Conservation (phyloP, 2,797 vertebrate species). For the Hydrophis major region DNA sequence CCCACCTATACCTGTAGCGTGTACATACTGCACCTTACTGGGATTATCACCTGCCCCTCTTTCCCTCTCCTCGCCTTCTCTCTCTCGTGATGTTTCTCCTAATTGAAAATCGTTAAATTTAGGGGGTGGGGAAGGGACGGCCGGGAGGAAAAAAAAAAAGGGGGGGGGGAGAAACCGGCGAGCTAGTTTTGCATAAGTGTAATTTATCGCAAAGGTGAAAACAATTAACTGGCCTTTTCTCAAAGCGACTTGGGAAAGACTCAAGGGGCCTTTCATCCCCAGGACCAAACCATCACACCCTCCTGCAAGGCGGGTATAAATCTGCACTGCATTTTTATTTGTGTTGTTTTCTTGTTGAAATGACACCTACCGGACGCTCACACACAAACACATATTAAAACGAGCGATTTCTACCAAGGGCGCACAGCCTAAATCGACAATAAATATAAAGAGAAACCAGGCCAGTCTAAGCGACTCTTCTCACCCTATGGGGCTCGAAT, state of each 20-base stretch:
- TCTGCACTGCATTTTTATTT: not conserved
- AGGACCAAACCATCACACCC: not conserved
- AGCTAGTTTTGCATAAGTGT: constrained; percentile 12
- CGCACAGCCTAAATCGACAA: constrained; percentile 17
- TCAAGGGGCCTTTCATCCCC: not conserved
- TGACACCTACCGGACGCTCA: not conserved
- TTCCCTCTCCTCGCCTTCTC: not conserved
- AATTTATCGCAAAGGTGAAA: constrained; percentile 21
- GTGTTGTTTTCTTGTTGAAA: not conserved
- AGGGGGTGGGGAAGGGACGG: not conserved
- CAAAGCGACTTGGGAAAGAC: not conserved
- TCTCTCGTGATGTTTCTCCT: not conserved
- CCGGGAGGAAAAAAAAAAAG: not conserved
- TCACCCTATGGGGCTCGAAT: not conserved
- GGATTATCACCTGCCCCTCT: not conserved
- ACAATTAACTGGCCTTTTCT: constrained; percentile 3
- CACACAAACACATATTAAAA: too few relatives aligned
- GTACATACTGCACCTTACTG: not conserved
- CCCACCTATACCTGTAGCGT: not conserved
- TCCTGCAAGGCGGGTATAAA: not conserved
- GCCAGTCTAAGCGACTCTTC: not conserved
- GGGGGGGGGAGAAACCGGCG: not conserved
- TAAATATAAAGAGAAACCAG: constrained; percentile 24
- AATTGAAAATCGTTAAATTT: constrained; percentile 29
- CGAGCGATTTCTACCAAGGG: not conserved